These are phyloP conservation scores for Rhinichthys osculus DNA, from an alignment of 2,797 vertebrate genomes.

Conservation along the genomic window DNA sequence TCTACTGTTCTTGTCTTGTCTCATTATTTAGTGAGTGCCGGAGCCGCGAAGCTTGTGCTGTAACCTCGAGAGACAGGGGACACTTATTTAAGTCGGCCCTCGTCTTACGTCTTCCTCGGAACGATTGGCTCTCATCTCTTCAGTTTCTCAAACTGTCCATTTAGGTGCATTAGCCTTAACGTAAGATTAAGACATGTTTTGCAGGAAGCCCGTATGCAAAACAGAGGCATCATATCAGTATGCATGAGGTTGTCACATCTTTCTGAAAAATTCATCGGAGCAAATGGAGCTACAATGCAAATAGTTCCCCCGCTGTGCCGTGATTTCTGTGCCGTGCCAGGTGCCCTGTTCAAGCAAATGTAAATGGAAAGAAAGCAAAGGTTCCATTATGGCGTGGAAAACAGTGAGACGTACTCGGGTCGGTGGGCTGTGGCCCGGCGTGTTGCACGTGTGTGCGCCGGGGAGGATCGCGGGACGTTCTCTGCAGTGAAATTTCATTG, in stretches of 20 bases:
- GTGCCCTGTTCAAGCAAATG: conserved; percentile 51
- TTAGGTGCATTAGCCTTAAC: conserved; percentile 11
- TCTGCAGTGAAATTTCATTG: conserved; percentile 29
- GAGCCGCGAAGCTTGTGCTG: conserved; percentile 35
- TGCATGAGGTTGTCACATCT: conserved; percentile 41
- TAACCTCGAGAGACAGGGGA: conserved; percentile 40
- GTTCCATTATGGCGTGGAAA: conserved; percentile 40
- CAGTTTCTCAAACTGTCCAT: conserved; percentile 8
- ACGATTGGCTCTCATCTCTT: not conserved
- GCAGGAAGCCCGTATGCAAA: conserved; percentile 18
- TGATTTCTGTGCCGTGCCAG: conserved; percentile 34
- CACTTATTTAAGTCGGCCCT: conserved; percentile 20
- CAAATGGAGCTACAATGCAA: conserved; percentile 48
- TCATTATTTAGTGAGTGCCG: conserved; percentile 52
- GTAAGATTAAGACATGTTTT: conserved; percentile 23
- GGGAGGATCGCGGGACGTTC: conserved; percentile 25
- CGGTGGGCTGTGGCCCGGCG: not conserved
- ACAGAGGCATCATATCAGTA: conserved; percentile 36
- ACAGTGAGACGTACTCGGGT: not conserved
- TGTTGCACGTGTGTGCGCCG: not conserved
- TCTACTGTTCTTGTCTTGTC: conserved; percentile 54
- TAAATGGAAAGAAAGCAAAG: conserved; percentile 50
- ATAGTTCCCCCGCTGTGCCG: conserved; percentile 28
- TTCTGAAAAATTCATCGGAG: conserved; percentile 46
- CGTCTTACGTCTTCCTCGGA: conserved; percentile 7